Evolutionary conservation across 2,888 invertebrate genomes (phyloP).

Genomic region (Apotomis turbidana): DNA sequence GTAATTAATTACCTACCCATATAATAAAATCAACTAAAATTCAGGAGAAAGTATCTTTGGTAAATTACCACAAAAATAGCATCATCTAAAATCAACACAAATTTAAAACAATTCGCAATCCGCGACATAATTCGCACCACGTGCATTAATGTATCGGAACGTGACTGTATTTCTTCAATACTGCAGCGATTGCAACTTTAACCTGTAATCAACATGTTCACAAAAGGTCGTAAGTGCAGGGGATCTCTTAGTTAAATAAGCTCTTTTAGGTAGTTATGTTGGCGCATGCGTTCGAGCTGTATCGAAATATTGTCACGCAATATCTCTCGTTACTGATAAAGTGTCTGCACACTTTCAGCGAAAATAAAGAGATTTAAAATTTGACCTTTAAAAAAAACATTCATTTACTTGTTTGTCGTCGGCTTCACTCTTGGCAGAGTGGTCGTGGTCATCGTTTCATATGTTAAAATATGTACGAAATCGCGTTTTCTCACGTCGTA

Average conservation of each 20-base stretch:
- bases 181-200: neutral
- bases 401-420: too few relatives aligned
- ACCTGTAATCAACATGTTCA: neutral
- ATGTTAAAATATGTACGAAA: too few relatives aligned
- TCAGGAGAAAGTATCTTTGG: too few relatives aligned
- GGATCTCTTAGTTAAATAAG: neutral
- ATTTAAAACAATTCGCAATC: neutral
- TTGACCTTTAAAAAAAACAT: too few relatives aligned
- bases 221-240: neutral
- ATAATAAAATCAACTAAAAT: too few relatives aligned
- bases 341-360: neutral
- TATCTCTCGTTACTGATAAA: conserved; percentile 8
- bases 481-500: too few relatives aligned
- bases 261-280: neutral
- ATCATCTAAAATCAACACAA: too few relatives aligned
- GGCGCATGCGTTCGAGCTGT: conserved; percentile 10
- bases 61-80: too few relatives aligned
- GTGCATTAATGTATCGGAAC: conserved; percentile 1
- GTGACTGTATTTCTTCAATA: conserved; percentile 27
- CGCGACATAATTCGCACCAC: conserved; percentile 15
- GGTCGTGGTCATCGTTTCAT: too few relatives aligned
- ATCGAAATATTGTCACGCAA: conserved; percentile 31
- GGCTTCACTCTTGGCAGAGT: too few relatives aligned
- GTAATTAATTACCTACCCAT: too few relatives aligned
- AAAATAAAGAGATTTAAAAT: neutral